Conservation (phyloP, 2,113 vertebrate species). For the Sprattus sprattus region DNA sequence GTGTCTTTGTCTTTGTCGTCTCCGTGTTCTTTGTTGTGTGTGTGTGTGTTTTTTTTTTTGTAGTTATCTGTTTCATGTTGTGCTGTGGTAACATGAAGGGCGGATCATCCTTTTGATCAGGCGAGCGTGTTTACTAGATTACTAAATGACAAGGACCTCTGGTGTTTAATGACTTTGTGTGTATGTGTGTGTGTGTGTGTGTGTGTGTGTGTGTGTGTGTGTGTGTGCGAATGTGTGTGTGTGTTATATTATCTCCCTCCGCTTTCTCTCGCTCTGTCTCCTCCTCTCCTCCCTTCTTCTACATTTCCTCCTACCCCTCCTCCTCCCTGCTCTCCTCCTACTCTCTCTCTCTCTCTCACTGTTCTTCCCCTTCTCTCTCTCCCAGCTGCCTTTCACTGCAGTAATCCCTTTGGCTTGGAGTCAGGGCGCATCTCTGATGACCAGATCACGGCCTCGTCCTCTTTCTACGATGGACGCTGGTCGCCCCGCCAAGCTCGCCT, state of each 20-base stretch:
- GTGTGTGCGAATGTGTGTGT: constrained; percentile 32
- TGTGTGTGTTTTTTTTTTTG: background rate
- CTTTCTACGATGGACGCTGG: constrained; percentile 89
- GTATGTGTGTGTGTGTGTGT: constrained; percentile 6
- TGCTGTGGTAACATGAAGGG: constrained; percentile 11
- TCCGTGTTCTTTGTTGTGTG: background rate
- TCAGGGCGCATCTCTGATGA: constrained; percentile 91
- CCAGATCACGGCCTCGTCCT: constrained; percentile 88
- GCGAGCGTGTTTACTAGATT: constrained; percentile 1
- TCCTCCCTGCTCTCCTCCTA: background rate
- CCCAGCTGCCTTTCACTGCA: constrained; percentile 84
- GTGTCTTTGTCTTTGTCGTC: background rate
- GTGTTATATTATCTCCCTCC: constrained; percentile 44
- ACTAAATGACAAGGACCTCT: constrained; percentile 10
- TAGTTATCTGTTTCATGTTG: constrained; percentile 1
- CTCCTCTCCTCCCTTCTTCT: background rate
- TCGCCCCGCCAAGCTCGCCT: constrained; percentile 89
- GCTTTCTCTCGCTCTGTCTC: background rate
- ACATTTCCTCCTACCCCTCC: constrained; percentile 4
- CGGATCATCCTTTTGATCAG: constrained; percentile 19
- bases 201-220: background rate
- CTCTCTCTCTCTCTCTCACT: constrained; percentile 20
- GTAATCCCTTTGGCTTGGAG: constrained; percentile 88
- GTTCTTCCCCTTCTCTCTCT: background rate
- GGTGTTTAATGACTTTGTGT: constrained; percentile 11